Base-by-base conservation (phyloP, 2,888 invertebrate genomes). In the Minunthozetes semirufus region DNA sequence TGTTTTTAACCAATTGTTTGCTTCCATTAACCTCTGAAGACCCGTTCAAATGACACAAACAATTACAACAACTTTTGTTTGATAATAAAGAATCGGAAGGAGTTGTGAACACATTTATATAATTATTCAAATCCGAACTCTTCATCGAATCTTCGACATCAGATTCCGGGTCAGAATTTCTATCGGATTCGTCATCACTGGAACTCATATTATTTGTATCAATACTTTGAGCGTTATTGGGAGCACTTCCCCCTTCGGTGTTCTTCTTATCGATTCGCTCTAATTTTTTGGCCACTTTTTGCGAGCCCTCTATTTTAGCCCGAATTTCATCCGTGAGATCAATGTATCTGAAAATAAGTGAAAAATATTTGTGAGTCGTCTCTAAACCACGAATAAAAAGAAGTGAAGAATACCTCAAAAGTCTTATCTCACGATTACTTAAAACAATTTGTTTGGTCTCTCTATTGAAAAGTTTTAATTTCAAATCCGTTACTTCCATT, bases 271-370 rank as follows among this genome's bases (percentile, higher is more conserved):
- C 93, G 78, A 94, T 86, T 84, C 94, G 93, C 81, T 94, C 94
- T 77, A 94, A 84, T 82, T 94, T 94, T 81, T 91, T 91, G 0
- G 94, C 94, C 77, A 94, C 94, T 85, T 94, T 94, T 81, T 93
- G 90, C 72, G 91, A 91, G 50, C 92, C 91, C 83, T 93, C 93
- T 22, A 94, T 84, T 82, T 93, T 93, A 80, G 93, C 93, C 81
- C 93, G 93, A 81, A 94, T 94, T 78, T 93, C 93, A 80, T 94
- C 93, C 22, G 93, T 93, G 72, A 94, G 87, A 81, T 93, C 93
- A 83, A 94, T 88, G 84, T 94, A 93, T 81, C 92, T 89, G 78
- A 2, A 79, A 81, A 29, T n/a, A 38, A 15, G 46, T 1, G 8
- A 25, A 22, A 13, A 56, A 19, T 72, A 25, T 13, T 9, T 50